Percentiles rank a stretch among this genome's conserved stretches.
Evolutionary conservation across 2,113 vertebrate species (phyloP).

Genomic region (Strix aluco): DNA sequence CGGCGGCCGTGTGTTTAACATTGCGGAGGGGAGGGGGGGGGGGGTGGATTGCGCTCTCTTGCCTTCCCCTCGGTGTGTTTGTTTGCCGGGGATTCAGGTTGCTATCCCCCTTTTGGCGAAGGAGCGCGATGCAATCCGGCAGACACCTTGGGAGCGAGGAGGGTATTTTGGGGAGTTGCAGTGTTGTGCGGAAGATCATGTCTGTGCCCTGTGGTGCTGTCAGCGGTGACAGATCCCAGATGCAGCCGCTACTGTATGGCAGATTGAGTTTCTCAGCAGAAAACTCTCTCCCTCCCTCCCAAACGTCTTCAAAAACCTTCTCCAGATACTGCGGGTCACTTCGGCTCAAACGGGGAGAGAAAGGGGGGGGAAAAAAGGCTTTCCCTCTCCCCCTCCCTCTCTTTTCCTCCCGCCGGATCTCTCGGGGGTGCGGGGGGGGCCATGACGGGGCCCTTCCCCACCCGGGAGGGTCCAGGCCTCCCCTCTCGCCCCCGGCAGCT

Average conservation of each 20-base stretch:
- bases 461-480: background rate
- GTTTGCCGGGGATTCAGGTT: background rate
- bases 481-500: background rate
- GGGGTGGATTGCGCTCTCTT: background rate
- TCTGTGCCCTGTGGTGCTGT: conserved; percentile 86
- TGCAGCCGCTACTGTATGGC: conserved; percentile 89
- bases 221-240: conserved; percentile 90
- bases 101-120: conserved; percentile 29
- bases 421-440: background rate
- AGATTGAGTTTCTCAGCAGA: conserved; percentile 89
- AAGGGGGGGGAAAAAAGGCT: background rate
- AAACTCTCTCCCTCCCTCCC: conserved; percentile 75
- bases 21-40: background rate
- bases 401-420: background rate
- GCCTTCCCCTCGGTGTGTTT: background rate
- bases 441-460: background rate
- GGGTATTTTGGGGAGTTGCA: conserved; percentile 76
- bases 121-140: conserved; percentile 5
- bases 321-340: conserved; percentile 76
- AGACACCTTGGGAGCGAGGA: conserved; percentile 71
- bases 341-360: conserved; percentile 64
- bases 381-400: background rate
- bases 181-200: conserved; percentile 80
- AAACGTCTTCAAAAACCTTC: conserved; percentile 83
- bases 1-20: background rate